phyloP scores from a whole-genome alignment of 1,140 invertebrate species.

The Heliconius nattereri region DNA sequence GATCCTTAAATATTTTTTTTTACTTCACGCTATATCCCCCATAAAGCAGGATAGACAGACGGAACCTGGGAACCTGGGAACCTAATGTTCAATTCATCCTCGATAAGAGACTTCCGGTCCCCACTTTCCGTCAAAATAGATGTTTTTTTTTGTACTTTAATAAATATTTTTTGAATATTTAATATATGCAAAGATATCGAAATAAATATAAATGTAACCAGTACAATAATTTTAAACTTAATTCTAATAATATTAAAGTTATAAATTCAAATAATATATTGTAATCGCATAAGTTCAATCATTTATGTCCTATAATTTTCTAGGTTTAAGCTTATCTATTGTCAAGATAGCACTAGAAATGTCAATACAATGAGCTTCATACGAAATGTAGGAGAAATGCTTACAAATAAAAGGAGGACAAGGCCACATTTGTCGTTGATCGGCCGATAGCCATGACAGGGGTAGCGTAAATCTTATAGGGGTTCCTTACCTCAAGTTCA shows the following conservation, averaged over 20 bases:
- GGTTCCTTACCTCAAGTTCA: conserved; percentile 4
- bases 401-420: conserved; percentile 11
- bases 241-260: neutral
- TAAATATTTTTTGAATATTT: too few species aligned
- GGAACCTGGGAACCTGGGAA: too few species aligned
- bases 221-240: too few species aligned
- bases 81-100: too few species aligned
- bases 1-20: too few species aligned
- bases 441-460: neutral
- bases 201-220: too few species aligned
- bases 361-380: neutral
- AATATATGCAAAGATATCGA: too few species aligned
- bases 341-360: neutral
- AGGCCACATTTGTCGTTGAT: conserved; percentile 15
- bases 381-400: neutral
- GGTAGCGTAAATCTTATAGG: conserved; percentile 13
- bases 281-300: neutral
- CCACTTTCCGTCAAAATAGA: too few species aligned
- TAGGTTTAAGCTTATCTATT: neutral
- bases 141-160: too few species aligned
- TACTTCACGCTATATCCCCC: too few species aligned
- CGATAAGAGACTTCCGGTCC: too few species aligned
- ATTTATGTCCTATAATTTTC: neutral
- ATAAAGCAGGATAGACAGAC: too few species aligned
- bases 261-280: neutral